Conservation (phyloP, 2,797 vertebrate genomes). For the Acanthurus leucopareius region DNA sequence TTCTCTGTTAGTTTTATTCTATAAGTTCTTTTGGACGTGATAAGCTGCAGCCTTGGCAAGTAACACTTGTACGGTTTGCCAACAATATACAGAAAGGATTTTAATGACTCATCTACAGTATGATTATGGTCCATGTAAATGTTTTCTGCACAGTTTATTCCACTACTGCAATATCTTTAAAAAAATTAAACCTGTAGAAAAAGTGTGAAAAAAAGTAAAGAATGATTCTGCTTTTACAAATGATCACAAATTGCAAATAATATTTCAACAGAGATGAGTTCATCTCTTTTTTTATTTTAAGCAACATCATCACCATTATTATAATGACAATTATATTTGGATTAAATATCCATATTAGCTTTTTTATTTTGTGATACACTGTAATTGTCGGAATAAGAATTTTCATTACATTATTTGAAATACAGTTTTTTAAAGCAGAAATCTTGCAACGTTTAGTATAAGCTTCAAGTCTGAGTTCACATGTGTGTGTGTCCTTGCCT, state of each 20-base stretch:
- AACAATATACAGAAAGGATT: constrained; percentile 9
- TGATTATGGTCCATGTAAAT: background rate
- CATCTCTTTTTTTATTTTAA: background rate
- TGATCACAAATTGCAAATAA: background rate
- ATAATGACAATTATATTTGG: background rate
- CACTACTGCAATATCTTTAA: background rate
- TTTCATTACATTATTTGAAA: background rate
- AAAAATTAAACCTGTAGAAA: background rate
- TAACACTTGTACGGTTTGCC: constrained; percentile 10
- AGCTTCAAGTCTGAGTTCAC: background rate
- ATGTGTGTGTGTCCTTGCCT: constrained; percentile 77
- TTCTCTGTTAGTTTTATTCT: background rate
- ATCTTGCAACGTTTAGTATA: background rate
- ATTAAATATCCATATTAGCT: background rate
- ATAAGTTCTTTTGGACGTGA: constrained; percentile 4
- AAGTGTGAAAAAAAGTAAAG: background rate
- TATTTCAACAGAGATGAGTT: background rate
- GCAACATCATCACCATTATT: too few relatives aligned
- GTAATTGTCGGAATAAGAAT: background rate
- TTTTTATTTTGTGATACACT: background rate
- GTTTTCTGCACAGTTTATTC: background rate
- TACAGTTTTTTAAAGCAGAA: background rate
- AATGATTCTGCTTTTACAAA: background rate
- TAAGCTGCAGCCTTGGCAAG: constrained; percentile 26
- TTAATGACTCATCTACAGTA: constrained; percentile 15